phyloP scores from a whole-genome alignment of 2,888 invertebrate species.

The Latrodectus hesperus region DNA sequence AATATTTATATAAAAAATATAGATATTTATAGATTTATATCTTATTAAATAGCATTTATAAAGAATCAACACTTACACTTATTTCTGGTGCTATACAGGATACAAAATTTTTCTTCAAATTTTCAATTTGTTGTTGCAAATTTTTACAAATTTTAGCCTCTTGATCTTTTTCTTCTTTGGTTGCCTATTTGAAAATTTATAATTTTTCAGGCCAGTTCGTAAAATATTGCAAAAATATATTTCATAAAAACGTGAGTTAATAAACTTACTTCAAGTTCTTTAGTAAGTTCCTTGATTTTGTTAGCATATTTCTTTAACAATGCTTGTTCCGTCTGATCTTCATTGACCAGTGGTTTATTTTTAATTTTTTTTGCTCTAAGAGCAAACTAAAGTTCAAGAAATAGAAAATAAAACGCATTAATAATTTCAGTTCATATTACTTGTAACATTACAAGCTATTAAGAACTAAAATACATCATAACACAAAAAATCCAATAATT shows the following conservation, averaged over 20 bases:
- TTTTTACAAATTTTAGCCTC: constrained; percentile 70
- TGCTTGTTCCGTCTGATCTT: constrained; percentile 82
- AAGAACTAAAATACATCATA: too few species aligned
- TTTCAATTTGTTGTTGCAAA: constrained; percentile 70
- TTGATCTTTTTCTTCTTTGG: constrained; percentile 73
- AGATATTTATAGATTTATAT: too few species aligned
- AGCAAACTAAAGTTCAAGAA: constrained; percentile 80
- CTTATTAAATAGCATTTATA: too few species aligned
- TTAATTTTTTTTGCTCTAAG: constrained; percentile 86
- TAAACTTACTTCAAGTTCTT: constrained; percentile 78
- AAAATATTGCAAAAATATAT: not conserved
- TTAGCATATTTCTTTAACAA: constrained; percentile 83
- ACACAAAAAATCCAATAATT: too few species aligned
- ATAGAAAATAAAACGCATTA: too few species aligned
- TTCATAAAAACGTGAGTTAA: constrained; percentile 23
- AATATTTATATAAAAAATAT: too few species aligned
- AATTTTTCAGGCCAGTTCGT: not conserved
- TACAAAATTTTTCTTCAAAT: constrained; percentile 68
- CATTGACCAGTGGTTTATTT: constrained; percentile 87
- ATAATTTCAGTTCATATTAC: too few species aligned
- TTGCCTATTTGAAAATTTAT: constrained; percentile 50
- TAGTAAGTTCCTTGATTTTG: constrained; percentile 80
- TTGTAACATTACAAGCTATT: too few species aligned
- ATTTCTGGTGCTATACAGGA: constrained; percentile 12
- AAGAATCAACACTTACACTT: constrained; percentile 3